A percentile compares a stretch with the other conserved stretches of the same genome.
Conservation (phyloP, 2,888 invertebrate species). For the Serrognathus titanus region DNA sequence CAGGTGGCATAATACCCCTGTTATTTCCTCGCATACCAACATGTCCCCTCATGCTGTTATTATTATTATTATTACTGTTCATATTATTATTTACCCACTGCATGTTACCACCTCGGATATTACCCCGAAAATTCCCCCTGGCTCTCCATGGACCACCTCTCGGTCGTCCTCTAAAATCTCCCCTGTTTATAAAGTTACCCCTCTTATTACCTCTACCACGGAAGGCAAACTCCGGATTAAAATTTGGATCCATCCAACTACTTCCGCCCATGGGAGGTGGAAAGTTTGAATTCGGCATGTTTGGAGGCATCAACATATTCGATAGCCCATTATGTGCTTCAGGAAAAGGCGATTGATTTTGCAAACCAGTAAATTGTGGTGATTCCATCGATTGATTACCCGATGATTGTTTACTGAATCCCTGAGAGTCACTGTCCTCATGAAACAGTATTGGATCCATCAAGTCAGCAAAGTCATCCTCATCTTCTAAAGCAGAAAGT, state of each 20-base stretch:
- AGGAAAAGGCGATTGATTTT: too few relatives aligned
- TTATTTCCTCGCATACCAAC: slow-evolving; percentile 38
- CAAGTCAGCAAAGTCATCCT: slow-evolving; percentile 4
- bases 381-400: too few relatives aligned
- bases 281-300: too few relatives aligned
- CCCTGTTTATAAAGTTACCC: slow-evolving; percentile 32
- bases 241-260: not conserved
- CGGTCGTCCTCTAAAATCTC: slow-evolving; percentile 24
- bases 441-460: not conserved
- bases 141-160: slow-evolving; percentile 15
- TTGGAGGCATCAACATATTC: too few relatives aligned
- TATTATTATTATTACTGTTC: too few relatives aligned
- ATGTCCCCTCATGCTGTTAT: slow-evolving; percentile 23
- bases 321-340: too few relatives aligned
- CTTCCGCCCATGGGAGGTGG: not conserved
- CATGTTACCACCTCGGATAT: slow-evolving; percentile 14
- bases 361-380: too few relatives aligned
- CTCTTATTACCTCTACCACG: slow-evolving; percentile 26
- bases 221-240: slow-evolving; percentile 9
- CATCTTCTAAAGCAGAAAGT: slow-evolving; percentile 9
- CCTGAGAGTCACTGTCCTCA: too few relatives aligned
- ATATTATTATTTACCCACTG: slow-evolving; percentile 3
- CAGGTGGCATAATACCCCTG: slow-evolving; percentile 24
- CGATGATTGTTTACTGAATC: too few relatives aligned
- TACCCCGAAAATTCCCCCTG: slow-evolving; percentile 16